A percentile compares a stretch with the other conserved stretches of the same genome.
phyloP scores from a whole-genome alignment of 2,113 vertebrate genomes.

The Tenrec ecaudatus region DNA sequence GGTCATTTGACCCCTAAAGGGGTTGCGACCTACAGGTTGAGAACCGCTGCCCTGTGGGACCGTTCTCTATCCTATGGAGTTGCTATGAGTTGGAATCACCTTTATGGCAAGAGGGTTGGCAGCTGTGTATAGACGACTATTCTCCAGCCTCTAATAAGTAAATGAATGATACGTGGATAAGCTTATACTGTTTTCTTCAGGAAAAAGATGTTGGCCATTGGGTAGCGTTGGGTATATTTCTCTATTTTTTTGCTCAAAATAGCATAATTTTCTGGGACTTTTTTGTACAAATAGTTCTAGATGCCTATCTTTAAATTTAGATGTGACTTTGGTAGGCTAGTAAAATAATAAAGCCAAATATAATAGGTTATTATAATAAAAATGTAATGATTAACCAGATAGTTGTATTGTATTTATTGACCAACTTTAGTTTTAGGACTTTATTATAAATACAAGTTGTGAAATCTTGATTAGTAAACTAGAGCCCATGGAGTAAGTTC shows the following conservation, averaged over 20 bases:
- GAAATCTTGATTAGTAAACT: neutral
- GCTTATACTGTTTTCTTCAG: neutral
- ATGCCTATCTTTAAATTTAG: slow-evolving; percentile 45
- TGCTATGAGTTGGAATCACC: neutral
- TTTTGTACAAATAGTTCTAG: slow-evolving; percentile 21
- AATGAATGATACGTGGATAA: neutral
- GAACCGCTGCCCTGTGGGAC: neutral
- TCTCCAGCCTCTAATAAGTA: slow-evolving; percentile 20
- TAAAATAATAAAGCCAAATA: neutral
- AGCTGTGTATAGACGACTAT: neutral
- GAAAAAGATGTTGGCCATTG: neutral
- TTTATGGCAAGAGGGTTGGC: neutral
- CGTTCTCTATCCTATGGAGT: neutral
- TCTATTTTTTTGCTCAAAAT: neutral
- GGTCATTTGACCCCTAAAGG: too few relatives aligned
- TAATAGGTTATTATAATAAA: slow-evolving; percentile 25
- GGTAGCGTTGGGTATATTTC: slow-evolving; percentile 3
- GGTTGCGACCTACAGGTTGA: too few relatives aligned
- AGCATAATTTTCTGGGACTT: neutral
- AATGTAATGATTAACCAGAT: neutral
- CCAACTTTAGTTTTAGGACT: slow-evolving; percentile 18
- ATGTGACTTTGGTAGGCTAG: neutral
- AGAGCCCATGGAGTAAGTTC: neutral
- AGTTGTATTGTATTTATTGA: neutral
- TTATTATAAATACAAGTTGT: neutral